phyloP scores from a whole-genome alignment of 2,113 vertebrate genomes.

The Cryptotis parvus region DNA sequence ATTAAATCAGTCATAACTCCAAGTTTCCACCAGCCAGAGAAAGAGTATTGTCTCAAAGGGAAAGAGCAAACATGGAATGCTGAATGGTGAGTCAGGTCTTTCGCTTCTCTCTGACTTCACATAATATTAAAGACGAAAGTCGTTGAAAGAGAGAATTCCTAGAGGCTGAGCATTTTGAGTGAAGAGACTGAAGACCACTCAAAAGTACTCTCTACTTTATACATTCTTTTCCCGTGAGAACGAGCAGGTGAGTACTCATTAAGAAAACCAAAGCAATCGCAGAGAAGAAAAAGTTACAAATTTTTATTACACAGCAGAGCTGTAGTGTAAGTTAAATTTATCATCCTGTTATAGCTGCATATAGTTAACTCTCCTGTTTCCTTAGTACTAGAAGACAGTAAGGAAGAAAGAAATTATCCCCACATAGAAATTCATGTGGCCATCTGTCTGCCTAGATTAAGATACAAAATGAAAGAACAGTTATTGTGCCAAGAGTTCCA shows the following conservation, averaged over 20 bases:
- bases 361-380: background rate
- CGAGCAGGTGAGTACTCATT: background rate
- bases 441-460: slow-evolving; percentile 21
- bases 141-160: slow-evolving; percentile 27
- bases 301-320: background rate
- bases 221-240: background rate
- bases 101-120: background rate
- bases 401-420: background rate
- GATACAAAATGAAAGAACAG: slow-evolving; percentile 2
- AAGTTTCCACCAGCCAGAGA: background rate
- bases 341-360: background rate
- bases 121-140: background rate
- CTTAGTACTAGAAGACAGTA: background rate
- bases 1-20: background rate
- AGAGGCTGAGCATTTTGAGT: slow-evolving; percentile 18
- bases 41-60: background rate
- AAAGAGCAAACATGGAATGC: background rate
- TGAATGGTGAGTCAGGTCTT: background rate
- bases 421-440: background rate
- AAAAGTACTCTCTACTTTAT: slow-evolving; percentile 6
- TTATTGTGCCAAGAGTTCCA: background rate
- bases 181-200: slow-evolving; percentile 6
- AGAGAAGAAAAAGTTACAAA: slow-evolving; percentile 23
- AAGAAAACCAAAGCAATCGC: slow-evolving; percentile 25
- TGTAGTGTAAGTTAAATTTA: slow-evolving; percentile 37